phyloP scores from a whole-genome alignment of 2,797 vertebrate genomes.

The Chlorospingus semifuscus region DNA sequence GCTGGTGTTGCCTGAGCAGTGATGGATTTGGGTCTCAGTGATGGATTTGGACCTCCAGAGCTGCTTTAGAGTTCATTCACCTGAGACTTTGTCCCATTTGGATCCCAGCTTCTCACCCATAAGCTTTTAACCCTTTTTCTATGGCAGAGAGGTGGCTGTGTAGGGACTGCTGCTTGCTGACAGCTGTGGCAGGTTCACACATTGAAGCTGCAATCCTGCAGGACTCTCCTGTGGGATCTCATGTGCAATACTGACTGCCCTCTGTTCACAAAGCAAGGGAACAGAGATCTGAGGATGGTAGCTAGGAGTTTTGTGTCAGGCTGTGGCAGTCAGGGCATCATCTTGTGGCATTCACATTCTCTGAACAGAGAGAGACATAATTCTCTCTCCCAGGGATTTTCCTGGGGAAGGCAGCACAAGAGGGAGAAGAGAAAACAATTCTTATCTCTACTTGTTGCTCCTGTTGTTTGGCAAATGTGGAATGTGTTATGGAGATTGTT shows the following conservation, averaged over 20 bases:
- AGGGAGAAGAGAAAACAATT: background rate
- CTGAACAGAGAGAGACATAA: background rate
- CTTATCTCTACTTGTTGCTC: background rate
- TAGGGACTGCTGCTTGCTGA: background rate
- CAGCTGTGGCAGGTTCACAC: background rate
- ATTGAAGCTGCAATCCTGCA: background rate
- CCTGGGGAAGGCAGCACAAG: background rate
- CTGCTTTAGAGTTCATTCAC: background rate
- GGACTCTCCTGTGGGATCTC: background rate
- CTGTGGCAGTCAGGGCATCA: background rate
- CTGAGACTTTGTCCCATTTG: background rate
- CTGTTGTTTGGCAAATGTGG: background rate
- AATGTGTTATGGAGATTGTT: background rate
- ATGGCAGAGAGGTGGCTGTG: background rate
- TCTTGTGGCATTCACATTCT: background rate
- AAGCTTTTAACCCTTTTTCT: background rate
- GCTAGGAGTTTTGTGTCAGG: background rate
- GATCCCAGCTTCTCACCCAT: background rate
- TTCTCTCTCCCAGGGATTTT: background rate
- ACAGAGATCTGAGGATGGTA: background rate
- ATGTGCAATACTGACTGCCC: rapidly evolving
- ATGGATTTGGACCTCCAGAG: background rate
- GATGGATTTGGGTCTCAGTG: background rate
- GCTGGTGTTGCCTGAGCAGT: background rate
- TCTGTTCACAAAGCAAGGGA: background rate